Evolutionary conservation across 2,888 invertebrate genomes (phyloP).

Genomic region (Coremacera marginata): DNA sequence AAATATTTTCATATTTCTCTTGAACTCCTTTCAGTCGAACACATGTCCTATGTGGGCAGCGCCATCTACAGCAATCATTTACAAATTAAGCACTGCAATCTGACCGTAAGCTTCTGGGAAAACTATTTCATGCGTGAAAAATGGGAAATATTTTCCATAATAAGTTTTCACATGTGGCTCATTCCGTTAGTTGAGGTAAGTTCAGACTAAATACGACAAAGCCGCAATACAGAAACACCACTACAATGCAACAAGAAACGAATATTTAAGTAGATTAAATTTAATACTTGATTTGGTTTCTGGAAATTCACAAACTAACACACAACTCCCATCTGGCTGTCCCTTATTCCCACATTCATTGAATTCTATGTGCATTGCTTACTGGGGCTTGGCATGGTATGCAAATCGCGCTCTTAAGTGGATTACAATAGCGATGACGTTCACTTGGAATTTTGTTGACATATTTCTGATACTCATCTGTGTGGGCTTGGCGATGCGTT

Average conservation of each 20-base stretch:
- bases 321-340: background rate
- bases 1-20: background rate
- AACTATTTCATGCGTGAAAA: slow-evolving; percentile 62
- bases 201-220: background rate
- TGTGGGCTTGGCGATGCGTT: slow-evolving; percentile 75
- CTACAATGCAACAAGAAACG: background rate
- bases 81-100: slow-evolving; percentile 61
- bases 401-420: slow-evolving; percentile 50
- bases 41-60: slow-evolving; percentile 56
- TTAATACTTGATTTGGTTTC: background rate
- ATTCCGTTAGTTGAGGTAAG: slow-evolving; percentile 57
- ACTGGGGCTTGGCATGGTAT: background rate
- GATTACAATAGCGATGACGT: slow-evolving; percentile 71
- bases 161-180: slow-evolving; percentile 55
- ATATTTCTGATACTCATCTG: slow-evolving; percentile 78
- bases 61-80: slow-evolving; percentile 59
- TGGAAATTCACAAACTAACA: background rate
- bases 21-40: slow-evolving; percentile 51
- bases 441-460: slow-evolving; percentile 81
- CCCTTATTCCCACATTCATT: background rate
- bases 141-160: slow-evolving; percentile 57
- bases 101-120: slow-evolving; percentile 60
- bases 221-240: background rate
- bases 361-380: background rate
- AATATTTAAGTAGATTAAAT: background rate